A percentile compares a stretch with the other conserved stretches of the same genome.
These are phyloP conservation scores for Myxocyprinus asiaticus DNA, from an alignment of 2,113 vertebrate species.

Conservation along the genomic window DNA sequence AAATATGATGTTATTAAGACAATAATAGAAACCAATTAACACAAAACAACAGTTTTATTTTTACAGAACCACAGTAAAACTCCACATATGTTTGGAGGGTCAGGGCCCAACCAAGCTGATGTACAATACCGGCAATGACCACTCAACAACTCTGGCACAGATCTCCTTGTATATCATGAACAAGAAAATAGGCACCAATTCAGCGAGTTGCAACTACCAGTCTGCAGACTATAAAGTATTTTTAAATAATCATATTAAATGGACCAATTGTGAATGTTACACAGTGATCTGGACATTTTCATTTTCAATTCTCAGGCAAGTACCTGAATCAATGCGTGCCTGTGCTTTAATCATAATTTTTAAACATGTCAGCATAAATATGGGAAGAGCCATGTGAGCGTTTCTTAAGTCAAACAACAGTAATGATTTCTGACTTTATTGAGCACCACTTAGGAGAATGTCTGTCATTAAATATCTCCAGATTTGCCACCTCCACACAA, in stretches of 20 bases:
- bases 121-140: neutral
- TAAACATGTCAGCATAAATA: neutral
- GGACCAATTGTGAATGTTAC: neutral
- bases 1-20: no score
- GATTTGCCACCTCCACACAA: constrained; percentile 21
- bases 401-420: constrained; percentile 7
- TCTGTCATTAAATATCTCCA: constrained; percentile 10
- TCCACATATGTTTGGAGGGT: neutral
- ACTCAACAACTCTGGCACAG: neutral
- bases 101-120: constrained; percentile 1
- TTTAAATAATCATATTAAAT: neutral
- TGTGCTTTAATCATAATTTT: neutral
- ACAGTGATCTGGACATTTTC: constrained; percentile 25
- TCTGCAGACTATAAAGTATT: neutral
- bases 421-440: no score
- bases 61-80: constrained; percentile 8
- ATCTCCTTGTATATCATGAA: neutral
- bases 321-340: neutral
- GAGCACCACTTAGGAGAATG: neutral
- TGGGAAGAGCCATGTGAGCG: neutral
- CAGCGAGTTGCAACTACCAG: neutral
- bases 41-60: constrained; percentile 12
- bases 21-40: neutral
- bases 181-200: constrained; percentile 7
- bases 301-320: no score